Evolutionary conservation across 2,797 vertebrate genomes (phyloP).

Genomic region (Anniella stebbinsi): DNA sequence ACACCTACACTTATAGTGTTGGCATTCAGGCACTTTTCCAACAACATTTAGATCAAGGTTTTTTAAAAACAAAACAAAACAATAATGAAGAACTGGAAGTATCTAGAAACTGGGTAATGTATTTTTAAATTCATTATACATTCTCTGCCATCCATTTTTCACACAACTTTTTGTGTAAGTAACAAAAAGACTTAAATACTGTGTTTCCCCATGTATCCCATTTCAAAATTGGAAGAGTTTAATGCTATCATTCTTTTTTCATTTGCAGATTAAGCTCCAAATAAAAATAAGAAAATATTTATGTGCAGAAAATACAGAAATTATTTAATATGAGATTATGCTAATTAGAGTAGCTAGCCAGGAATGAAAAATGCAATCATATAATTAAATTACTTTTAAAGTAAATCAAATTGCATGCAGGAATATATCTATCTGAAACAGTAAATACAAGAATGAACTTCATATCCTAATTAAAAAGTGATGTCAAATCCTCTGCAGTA

Average conservation of each 20-base stretch:
- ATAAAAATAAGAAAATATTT: not conserved
- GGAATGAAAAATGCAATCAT: not conserved
- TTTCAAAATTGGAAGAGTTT: not conserved
- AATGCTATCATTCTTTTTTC: slow-evolving; percentile 6
- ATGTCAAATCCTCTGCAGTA: not conserved
- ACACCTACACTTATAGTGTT: not conserved
- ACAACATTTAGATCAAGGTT: slow-evolving; percentile 65
- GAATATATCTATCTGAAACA: slow-evolving; percentile 13
- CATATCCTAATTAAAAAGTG: not conserved
- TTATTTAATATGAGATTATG: slow-evolving; percentile 1
- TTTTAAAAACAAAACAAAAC: slow-evolving; percentile 22
- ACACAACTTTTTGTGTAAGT: slow-evolving; percentile 32
- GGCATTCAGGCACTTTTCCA: slow-evolving; percentile 54
- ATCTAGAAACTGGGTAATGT: slow-evolving; percentile 57
- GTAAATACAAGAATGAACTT: not conserved
- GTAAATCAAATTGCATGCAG: not conserved
- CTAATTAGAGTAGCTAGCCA: not conserved
- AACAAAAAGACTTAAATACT: slow-evolving; percentile 17
- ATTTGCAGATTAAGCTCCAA: not conserved
- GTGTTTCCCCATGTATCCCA: slow-evolving; percentile 8
- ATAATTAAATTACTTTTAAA: not conserved
- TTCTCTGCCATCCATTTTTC: slow-evolving; percentile 57
- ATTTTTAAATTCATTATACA: slow-evolving; percentile 61
- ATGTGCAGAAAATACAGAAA: not conserved
- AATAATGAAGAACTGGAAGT: slow-evolving; percentile 70